A percentile compares a stretch with the other conserved stretches of the same genome.
Conservation (phyloP, 1,140 invertebrate species). For the Neocloeon triangulifer region DNA sequence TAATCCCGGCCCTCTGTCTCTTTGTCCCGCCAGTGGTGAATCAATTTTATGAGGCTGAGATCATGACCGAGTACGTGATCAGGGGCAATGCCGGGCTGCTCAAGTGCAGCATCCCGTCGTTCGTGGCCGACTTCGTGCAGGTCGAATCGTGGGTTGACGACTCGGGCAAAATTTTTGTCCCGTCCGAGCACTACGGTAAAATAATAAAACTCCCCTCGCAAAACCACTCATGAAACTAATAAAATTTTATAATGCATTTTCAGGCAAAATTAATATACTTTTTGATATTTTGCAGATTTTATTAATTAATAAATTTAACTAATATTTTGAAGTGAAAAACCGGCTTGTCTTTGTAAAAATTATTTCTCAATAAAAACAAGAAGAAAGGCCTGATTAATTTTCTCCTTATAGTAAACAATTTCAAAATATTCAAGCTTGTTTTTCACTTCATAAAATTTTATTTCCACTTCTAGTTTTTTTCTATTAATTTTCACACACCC, state of each 20-base stretch:
- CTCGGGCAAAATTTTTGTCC: conserved; percentile 16
- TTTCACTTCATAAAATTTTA: too few species aligned
- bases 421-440: too few species aligned
- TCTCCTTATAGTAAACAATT: too few species aligned
- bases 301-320: too few species aligned
- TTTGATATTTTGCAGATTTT: too few species aligned
- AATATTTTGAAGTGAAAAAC: too few species aligned
- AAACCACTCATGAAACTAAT: conserved; percentile 3
- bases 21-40: conserved; percentile 53
- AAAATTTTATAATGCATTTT: too few species aligned
- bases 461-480: too few species aligned
- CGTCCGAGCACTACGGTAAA: conserved; percentile 9
- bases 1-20: background rate
- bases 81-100: conserved; percentile 53
- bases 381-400: too few species aligned
- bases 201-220: background rate
- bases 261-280: conserved; percentile 4
- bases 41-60: conserved; percentile 58
- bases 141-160: conserved; percentile 54
- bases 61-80: conserved; percentile 55
- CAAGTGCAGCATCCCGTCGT: conserved; percentile 58
- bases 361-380: too few species aligned
- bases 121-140: conserved; percentile 56
- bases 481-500: too few species aligned
- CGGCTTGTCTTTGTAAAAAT: too few species aligned